A percentile compares a stretch with the other conserved stretches of the same genome.
Conservation (phyloP, 2,113 vertebrate genomes). For the Heloderma charlesbogerti region DNA sequence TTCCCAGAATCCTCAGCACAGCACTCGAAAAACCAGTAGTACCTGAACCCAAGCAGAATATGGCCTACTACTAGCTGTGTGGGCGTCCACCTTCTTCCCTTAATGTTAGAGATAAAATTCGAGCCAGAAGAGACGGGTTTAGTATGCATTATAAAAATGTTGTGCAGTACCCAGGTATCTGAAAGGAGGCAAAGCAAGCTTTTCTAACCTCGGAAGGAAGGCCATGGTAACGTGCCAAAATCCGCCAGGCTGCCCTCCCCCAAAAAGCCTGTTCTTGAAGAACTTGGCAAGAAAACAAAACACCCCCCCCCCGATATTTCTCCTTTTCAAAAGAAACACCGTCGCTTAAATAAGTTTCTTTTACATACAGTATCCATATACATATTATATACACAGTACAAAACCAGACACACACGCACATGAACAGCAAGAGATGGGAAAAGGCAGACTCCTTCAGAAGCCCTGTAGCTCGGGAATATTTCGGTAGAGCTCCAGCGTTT, state of each 20-base stretch:
- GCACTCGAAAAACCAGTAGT: background rate
- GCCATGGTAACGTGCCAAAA: background rate
- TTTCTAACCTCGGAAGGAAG: constrained; percentile 34
- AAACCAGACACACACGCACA: constrained; percentile 21
- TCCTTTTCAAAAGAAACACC: constrained; percentile 43
- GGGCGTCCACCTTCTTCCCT: background rate
- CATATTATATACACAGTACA: constrained; percentile 53
- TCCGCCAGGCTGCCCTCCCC: background rate
- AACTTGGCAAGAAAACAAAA: constrained; percentile 33
- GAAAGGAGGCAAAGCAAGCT: constrained; percentile 27
- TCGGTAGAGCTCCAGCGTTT: constrained; percentile 90
- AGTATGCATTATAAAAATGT: background rate
- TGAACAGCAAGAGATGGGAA: constrained; percentile 12
- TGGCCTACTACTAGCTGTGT: no score
- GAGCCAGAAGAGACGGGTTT: constrained; percentile 15
- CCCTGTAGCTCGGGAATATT: constrained; percentile 92
- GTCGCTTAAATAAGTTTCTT: constrained; percentile 58
- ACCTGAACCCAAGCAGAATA: no score
- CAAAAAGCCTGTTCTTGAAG: constrained; percentile 50
- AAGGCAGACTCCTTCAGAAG: constrained; percentile 78
- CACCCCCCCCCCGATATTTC: no score
- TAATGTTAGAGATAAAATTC: background rate
- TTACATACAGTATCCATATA: constrained; percentile 45
- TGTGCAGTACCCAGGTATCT: constrained; percentile 12
- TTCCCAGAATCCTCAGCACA: background rate